phyloP scores from a whole-genome alignment of 2,888 invertebrate species.

The Dryocosmus kuriphilus region DNA sequence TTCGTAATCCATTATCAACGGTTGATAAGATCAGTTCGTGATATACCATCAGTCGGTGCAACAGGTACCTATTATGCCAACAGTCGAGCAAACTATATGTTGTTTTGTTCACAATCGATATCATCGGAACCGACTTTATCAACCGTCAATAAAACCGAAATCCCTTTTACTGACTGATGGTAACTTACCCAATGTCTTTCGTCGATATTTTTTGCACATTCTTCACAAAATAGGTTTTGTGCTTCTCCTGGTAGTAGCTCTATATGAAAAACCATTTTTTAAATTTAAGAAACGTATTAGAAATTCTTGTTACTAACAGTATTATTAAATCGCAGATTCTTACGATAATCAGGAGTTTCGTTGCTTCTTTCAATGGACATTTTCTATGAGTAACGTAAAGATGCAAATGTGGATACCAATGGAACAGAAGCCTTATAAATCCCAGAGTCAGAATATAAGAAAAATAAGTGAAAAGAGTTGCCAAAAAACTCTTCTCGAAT shows the following conservation, averaged over 20 bases:
- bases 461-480: constrained; percentile 75
- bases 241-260: constrained; percentile 79
- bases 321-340: constrained; percentile 59
- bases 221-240: constrained; percentile 79
- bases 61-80: neutral
- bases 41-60: neutral
- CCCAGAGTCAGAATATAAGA: constrained; percentile 80
- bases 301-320: neutral
- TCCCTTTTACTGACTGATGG: neutral
- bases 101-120: neutral
- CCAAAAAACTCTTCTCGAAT: constrained; percentile 75
- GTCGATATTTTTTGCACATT: constrained; percentile 74
- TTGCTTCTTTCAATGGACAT: constrained; percentile 78
- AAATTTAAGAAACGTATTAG: neutral
- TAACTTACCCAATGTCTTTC: constrained; percentile 69
- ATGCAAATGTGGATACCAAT: constrained; percentile 82
- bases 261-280: constrained; percentile 56
- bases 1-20: neutral
- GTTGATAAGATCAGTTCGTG: neutral
- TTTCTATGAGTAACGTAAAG: constrained; percentile 79
- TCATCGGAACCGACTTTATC: neutral
- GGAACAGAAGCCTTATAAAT: constrained; percentile 80
- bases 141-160: neutral
- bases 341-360: constrained; percentile 80
- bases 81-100: neutral